Conservation (phyloP, 2,797 vertebrate species). For the Pithecia hirsuta region DNA sequence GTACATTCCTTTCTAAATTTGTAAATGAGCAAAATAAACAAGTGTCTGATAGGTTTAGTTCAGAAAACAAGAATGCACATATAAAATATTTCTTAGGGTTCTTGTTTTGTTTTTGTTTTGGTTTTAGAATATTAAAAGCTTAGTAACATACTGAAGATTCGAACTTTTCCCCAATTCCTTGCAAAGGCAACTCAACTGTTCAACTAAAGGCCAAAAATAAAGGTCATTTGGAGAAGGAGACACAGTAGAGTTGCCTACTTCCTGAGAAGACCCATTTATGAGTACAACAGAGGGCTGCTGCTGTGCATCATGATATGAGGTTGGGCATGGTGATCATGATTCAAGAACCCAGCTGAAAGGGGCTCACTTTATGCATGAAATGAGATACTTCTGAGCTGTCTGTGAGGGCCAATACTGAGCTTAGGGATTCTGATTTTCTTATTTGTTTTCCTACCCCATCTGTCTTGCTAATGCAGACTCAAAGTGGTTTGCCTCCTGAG, state of each 20-base stretch:
- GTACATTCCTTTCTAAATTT: neutral
- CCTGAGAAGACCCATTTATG: neutral
- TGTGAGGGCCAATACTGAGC: neutral
- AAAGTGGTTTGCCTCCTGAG: neutral
- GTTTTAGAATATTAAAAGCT: neutral
- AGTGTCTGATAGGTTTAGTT: neutral
- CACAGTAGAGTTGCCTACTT: neutral
- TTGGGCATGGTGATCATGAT: neutral
- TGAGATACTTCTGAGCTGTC: neutral
- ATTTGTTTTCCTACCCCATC: neutral
- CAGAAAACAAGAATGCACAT: neutral
- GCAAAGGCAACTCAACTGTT: neutral
- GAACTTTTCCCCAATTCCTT: neutral
- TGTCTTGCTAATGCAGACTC: neutral
- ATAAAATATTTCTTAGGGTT: neutral
- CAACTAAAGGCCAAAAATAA: neutral
- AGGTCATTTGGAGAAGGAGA: neutral
- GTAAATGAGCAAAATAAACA: neutral
- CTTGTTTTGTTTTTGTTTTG: too few relatives aligned
- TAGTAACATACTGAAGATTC: neutral
- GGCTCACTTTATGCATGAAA: too few relatives aligned
- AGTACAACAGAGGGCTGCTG: neutral
- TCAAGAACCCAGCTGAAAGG: neutral
- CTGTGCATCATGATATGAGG: too few relatives aligned
- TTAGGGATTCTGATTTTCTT: neutral